Evolutionary conservation across 2,888 invertebrate species (phyloP).

Genomic region (Eremobia ochroleuca): DNA sequence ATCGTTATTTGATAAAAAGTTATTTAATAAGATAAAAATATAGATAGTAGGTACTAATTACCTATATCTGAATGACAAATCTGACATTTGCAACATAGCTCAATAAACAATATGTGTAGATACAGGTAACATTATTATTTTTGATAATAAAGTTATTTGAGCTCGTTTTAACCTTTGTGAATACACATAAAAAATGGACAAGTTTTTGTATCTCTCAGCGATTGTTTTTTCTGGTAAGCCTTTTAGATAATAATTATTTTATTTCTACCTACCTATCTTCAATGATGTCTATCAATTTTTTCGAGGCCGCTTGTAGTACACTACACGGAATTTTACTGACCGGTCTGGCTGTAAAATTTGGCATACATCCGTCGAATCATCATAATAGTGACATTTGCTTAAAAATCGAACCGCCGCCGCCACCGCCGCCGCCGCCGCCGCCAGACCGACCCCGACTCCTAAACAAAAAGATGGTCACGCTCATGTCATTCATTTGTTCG

Average conservation of each 20-base stretch:
- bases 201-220: background rate
- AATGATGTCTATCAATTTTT: background rate
- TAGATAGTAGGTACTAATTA: background rate
- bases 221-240: constrained; percentile 8
- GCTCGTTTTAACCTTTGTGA: background rate
- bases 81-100: background rate
- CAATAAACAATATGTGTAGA: background rate
- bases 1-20: background rate
- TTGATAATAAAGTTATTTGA: background rate
- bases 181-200: background rate
- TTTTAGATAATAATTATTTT: background rate
- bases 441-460: background rate
- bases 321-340: background rate
- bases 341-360: background rate
- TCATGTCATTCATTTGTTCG: background rate
- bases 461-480: background rate
- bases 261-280: background rate
- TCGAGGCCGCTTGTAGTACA: too few relatives aligned
- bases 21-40: background rate
- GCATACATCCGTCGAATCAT: background rate
- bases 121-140: background rate
- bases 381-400: background rate
- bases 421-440: background rate
- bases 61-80: background rate
- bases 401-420: background rate